Evolutionary conservation across 2,888 invertebrate species (phyloP).

Genomic region (Acanthosoma haemorrhoidale): DNA sequence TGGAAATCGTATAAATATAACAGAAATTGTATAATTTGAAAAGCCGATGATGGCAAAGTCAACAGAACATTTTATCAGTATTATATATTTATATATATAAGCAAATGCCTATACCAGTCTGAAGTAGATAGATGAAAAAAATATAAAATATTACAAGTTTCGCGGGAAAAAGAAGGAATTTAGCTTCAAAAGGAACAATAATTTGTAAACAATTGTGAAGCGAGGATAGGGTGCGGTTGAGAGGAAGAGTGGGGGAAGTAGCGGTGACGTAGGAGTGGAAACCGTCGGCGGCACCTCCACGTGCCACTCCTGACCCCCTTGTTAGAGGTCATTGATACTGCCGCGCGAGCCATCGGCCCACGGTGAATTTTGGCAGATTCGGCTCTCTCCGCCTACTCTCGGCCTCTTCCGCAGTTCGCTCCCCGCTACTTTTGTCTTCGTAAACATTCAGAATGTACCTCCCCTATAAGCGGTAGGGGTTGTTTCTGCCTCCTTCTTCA

Average conservation of each 20-base stretch:
- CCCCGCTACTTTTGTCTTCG: slow-evolving; percentile 15
- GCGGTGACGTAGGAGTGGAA: slow-evolving; percentile 34
- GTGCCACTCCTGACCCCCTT: slow-evolving; percentile 41
- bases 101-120: too few species aligned
- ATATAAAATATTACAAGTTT: background rate
- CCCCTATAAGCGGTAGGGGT: slow-evolving; percentile 25
- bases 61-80: too few species aligned
- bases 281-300: slow-evolving; percentile 44
- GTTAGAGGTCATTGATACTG: slow-evolving; percentile 42
- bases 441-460: slow-evolving; percentile 25
- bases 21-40: too few species aligned
- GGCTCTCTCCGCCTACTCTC: slow-evolving; percentile 42
- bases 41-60: too few species aligned
- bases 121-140: too few species aligned
- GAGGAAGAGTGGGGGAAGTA: background rate
- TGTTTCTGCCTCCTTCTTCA: background rate
- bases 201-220: slow-evolving; percentile 21
- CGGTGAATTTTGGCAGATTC: slow-evolving; percentile 42
- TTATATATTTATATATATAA: too few species aligned
- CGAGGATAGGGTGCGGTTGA: background rate
- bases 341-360: slow-evolving; percentile 40
- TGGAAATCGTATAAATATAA: too few species aligned
- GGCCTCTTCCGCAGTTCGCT: slow-evolving; percentile 38
- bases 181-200: background rate
- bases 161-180: background rate